phyloP scores from a whole-genome alignment of 2,113 vertebrate genomes.

The Neogobius melanostomus region DNA sequence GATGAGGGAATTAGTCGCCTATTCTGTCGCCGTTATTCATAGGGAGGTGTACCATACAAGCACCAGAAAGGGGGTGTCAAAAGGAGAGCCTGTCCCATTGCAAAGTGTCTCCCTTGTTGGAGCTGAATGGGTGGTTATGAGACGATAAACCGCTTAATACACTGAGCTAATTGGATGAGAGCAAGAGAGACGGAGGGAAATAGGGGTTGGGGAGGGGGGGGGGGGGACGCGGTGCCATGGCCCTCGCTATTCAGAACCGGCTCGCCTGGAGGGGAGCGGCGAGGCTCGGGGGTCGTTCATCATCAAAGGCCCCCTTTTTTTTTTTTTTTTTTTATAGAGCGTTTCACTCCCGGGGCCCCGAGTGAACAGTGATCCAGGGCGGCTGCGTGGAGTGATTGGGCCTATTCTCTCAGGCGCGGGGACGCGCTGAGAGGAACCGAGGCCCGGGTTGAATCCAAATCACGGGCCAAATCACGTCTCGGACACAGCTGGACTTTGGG shows the following conservation, averaged over 20 bases:
- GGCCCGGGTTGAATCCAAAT: conserved; percentile 72
- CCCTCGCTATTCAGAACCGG: conserved; percentile 86
- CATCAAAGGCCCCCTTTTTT: conserved; percentile 85
- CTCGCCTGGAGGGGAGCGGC: conserved; percentile 76
- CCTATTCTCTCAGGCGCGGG: conserved; percentile 65
- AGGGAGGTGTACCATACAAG: conserved; percentile 98
- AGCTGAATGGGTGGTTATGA: conserved; percentile 99
- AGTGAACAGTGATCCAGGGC: conserved; percentile 68
- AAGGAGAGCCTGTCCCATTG: conserved; percentile 99
- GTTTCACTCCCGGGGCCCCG: conserved; percentile 65
- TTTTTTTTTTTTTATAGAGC: conserved; percentile 49
- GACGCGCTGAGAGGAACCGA: conserved; percentile 60
- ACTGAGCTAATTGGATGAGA: conserved; percentile 99
- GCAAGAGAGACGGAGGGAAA: conserved; percentile 98
- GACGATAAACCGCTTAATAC: conserved; percentile 99
- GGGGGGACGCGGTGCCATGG: conserved; percentile 89
- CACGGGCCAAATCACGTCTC: conserved; percentile 70
- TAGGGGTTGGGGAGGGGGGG: conserved; percentile 85
- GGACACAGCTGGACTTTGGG: conserved; percentile 12
- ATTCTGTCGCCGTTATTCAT: conserved; percentile 99
- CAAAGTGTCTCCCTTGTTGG: conserved; percentile 99
- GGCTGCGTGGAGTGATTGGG: conserved; percentile 74
- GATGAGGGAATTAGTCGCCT: conserved; percentile 99
- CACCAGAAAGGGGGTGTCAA: conserved; percentile 97
- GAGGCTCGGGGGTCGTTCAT: conserved; percentile 79